Evolutionary conservation across 2,888 invertebrate genomes (phyloP), one percentile per base, ranked within the genome.

Genomic region (Troides helena): DNA sequence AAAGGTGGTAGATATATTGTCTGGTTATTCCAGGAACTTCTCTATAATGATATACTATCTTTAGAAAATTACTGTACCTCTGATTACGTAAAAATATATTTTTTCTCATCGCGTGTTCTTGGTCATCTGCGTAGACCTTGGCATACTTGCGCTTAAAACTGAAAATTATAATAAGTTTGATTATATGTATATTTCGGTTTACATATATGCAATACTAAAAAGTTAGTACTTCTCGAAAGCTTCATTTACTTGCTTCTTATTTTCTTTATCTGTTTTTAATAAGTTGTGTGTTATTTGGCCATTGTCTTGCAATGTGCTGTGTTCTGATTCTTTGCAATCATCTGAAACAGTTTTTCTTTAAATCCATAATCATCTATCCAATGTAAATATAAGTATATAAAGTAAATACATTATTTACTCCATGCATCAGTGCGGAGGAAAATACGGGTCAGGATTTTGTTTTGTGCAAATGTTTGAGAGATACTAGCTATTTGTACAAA

Each of bases 221-320:
- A 10, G 23, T 23, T 12, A 10, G 6, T 80, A 88, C 89, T 75
- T 75, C 7, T 79, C 74, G 71, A 89, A 89, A 3, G 81, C 78
- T 60, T 79, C 75, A 21, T 87, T 77, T 0, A 88, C 79, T 46
- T 87, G 84, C n/a, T 81, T 66, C 0, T 83, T 72, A 2, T 85
- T 82, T 23, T 85, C 80, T 10, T 82, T 73, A 68, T 85, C 73
- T 36, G 83, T 73, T 57, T 79, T 79, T 64, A 76, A 68, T 21
- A 82, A 73, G 23, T 82, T 73, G 50, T 53, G 8, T 21, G 36
- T 59, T 12, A 60, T 0, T 53, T 53, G 12, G 8, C 81, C 79
- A 3, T 58, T 21, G 25, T 68, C 57, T 12, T 66, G 59, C 10
- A 60, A 50, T 14, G 56, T 61, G 56, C 56, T 39, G 1, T 50